phyloP scores from a whole-genome alignment of 2,888 invertebrate species.

The Orgyia antiqua region DNA sequence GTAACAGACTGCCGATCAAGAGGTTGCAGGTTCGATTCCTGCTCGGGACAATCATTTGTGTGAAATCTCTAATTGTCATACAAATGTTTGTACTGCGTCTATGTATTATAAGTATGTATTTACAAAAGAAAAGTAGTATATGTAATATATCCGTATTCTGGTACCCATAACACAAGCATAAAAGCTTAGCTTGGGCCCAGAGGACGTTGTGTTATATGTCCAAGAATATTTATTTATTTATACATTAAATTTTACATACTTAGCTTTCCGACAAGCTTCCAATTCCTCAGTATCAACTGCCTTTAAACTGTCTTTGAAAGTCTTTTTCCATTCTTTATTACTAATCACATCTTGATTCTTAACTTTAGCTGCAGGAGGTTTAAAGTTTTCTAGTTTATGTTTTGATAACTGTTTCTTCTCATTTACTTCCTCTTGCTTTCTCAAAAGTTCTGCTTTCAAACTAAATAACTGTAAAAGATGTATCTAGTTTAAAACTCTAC shows the following conservation, averaged over 20 bases:
- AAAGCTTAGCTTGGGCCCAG: too few relatives aligned
- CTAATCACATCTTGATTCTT: slow-evolving; percentile 51
- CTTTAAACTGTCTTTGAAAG: slow-evolving; percentile 53
- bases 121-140: too few relatives aligned
- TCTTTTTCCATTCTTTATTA: slow-evolving; percentile 41
- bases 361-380: slow-evolving; percentile 52
- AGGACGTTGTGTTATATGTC: too few relatives aligned
- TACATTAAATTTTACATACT: slow-evolving; percentile 35
- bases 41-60: too few relatives aligned
- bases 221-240: too few relatives aligned
- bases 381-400: slow-evolving; percentile 72
- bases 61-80: too few relatives aligned
- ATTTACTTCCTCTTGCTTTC: slow-evolving; percentile 90
- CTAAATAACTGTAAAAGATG: slow-evolving; percentile 80
- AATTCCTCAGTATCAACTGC: slow-evolving; percentile 59
- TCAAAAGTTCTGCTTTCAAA: slow-evolving; percentile 91
- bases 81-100: too few relatives aligned
- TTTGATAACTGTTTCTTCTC: slow-evolving; percentile 79
- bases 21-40: too few relatives aligned
- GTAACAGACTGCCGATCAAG: too few relatives aligned
- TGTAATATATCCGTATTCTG: too few relatives aligned
- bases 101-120: too few relatives aligned
- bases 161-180: too few relatives aligned
- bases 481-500: background rate
- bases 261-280: slow-evolving; percentile 65